Evolutionary conservation across 2,888 invertebrate species (phyloP).

Genomic region (Venusia cambrica): DNA sequence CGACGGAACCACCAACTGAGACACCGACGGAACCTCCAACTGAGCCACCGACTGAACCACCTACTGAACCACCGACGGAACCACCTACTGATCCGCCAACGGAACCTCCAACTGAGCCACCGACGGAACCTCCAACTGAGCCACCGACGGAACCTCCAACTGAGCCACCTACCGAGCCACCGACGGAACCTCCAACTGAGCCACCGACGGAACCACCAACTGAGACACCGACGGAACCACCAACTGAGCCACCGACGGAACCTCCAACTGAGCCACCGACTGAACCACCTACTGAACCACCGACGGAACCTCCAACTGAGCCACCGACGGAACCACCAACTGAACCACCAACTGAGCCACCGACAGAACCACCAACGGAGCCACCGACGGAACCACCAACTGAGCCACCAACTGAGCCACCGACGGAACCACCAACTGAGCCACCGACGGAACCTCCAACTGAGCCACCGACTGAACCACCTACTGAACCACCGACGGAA

Average conservation of each 20-base stretch:
- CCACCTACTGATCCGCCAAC: neutral
- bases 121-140: slow-evolving; percentile 4
- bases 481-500: slow-evolving; percentile 1
- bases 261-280: no score
- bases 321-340: neutral
- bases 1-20: slow-evolving; percentile 4
- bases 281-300: neutral
- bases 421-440: slow-evolving; percentile 3
- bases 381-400: slow-evolving; percentile 4
- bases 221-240: slow-evolving; percentile 2
- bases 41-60: neutral
- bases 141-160: slow-evolving; percentile 4
- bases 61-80: neutral
- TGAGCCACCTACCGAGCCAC: slow-evolving; percentile 2
- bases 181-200: slow-evolving; percentile 4
- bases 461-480: slow-evolving; percentile 2
- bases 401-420: slow-evolving; percentile 2
- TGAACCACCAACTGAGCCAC: no score
- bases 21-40: no score
- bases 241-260: no score
- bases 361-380: no score
- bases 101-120: slow-evolving; percentile 1
- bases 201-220: neutral
- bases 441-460: neutral
- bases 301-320: neutral